Evolutionary conservation across 2,113 vertebrate genomes (phyloP).

Genomic region (Sceloporus undulatus): DNA sequence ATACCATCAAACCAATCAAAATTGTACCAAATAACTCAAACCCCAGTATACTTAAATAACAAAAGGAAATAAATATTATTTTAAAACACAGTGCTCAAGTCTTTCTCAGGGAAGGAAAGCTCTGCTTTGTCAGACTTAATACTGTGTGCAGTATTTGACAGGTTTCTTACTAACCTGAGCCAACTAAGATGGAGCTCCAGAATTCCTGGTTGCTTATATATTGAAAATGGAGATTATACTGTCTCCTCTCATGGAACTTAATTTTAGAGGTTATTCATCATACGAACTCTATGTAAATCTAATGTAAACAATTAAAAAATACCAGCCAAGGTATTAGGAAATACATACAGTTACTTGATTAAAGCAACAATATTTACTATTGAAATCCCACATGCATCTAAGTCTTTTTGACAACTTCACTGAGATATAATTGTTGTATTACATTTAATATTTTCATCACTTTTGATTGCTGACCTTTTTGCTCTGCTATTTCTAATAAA

Average conservation of each 20-base stretch:
- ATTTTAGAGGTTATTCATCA: slow-evolving; percentile 56
- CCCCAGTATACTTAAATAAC: slow-evolving; percentile 30
- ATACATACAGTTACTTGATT: slow-evolving; percentile 38
- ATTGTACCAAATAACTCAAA: slow-evolving; percentile 38
- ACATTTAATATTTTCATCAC: slow-evolving; percentile 53
- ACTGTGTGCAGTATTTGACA: slow-evolving; percentile 35
- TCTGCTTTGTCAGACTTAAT: slow-evolving; percentile 34
- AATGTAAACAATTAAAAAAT: slow-evolving; percentile 52
- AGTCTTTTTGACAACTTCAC: slow-evolving; percentile 58
- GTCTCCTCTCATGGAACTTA: not conserved
- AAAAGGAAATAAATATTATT: slow-evolving; percentile 40
- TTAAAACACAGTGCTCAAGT: slow-evolving; percentile 43
- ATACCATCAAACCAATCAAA: slow-evolving; percentile 9
- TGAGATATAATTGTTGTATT: slow-evolving; percentile 55
- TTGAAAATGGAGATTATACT: slow-evolving; percentile 37
- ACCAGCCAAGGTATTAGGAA: slow-evolving; percentile 52
- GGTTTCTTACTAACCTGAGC: slow-evolving; percentile 57
- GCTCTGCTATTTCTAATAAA: slow-evolving; percentile 64
- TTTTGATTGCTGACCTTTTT: slow-evolving; percentile 56
- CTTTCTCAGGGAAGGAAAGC: slow-evolving; percentile 42
- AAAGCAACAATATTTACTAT: slow-evolving; percentile 48
- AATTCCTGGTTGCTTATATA: slow-evolving; percentile 48
- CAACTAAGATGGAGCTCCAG: slow-evolving; percentile 16
- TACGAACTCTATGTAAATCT: slow-evolving; percentile 55
- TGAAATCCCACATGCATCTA: slow-evolving; percentile 51